Base-by-base conservation (phyloP, 2,797 vertebrate species). In the Pseudomugil tenellus region DNA sequence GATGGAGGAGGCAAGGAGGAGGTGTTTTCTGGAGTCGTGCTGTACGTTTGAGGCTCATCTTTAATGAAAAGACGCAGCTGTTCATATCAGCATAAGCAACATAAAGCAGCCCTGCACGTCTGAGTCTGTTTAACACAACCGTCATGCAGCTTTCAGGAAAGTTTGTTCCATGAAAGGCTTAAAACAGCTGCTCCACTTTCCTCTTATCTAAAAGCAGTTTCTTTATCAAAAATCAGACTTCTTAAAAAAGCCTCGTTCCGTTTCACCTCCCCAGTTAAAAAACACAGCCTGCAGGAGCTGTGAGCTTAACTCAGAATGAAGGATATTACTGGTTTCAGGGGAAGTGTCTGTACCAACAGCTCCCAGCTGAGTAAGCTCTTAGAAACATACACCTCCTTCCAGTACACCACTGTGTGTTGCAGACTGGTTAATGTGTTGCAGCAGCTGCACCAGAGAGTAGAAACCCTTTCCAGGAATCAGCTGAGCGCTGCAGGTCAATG, bases 391-490 rank as follows among this genome's bases (percentile, higher is more conserved):
- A 52, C 46, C 26, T 53, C 21, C 46, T 46, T 54, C 12, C 16
- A 26, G 23, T 3, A 1, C 6, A 17, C 48, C 34, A 46, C 28
- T 58, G 68, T 67, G 23, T 49, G 59, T 52, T 58, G 23, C 34
- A 17, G 41, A 34, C 28, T 41, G 43, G 56, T 72, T 63, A 2
- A 51, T 56, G 57, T 28, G 34, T 64, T 54, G 21, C 29, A n/a
- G 57, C 25, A 46, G 17, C 59, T 60, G 35, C 8, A 58, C 58
- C 21, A 55, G 58, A 28, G 13, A 57, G 51, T 55, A 56, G 57
- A 57, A 56, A 34, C 29, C 2, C 49, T 57, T 68, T 79, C 77
- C 62, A 68, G 31, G 74, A 77, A 77, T 25, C 19, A 11, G 28
- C 52, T 28, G 29, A 53, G 23, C 23, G 60, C 41, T 64, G 60